Evolutionary conservation across 2,113 vertebrate genomes (phyloP).

Genomic region (Gadus chalcogrammus): DNA sequence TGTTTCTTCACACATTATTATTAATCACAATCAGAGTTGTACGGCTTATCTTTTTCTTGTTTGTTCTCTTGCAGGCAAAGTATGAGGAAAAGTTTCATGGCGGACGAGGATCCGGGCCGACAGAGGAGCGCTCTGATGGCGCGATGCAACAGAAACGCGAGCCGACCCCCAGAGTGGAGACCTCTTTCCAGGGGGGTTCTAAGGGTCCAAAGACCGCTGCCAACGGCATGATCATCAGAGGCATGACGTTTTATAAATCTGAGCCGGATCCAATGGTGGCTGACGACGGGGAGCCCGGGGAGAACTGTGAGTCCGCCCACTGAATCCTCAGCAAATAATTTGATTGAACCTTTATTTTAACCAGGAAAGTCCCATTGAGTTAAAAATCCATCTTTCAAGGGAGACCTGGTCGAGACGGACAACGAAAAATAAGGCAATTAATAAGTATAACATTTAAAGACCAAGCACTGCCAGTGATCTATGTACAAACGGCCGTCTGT

Average conservation of each 20-base stretch:
- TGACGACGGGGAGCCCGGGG: conserved; percentile 83
- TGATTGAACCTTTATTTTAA: no score
- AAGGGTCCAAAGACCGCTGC: conserved; percentile 65
- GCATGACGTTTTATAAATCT: conserved; percentile 94
- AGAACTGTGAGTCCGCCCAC: conserved; percentile 78
- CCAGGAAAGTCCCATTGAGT: no score
- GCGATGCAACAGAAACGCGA: conserved; percentile 8
- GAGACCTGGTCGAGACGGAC: no score
- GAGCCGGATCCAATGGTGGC: conserved; percentile 72
- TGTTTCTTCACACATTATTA: neutral
- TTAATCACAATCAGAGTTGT: neutral
- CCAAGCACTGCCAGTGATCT: no score
- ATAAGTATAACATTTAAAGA: no score
- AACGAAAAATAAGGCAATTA: no score
- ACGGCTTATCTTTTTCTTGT: conserved; percentile 11
- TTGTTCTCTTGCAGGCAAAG: conserved; percentile 67
- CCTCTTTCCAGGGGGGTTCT: conserved; percentile 25
- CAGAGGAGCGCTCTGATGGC: conserved; percentile 36
- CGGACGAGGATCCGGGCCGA: conserved; percentile 57
- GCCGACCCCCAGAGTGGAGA: conserved; percentile 18
- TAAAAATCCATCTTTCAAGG: no score
- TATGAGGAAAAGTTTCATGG: conserved; percentile 79
- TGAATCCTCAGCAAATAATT: neutral
- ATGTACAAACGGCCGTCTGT: no score
- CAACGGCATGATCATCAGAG: conserved; percentile 83